A percentile compares a stretch with the other conserved stretches of the same genome.
Conservation (phyloP, 2,888 invertebrate species). For the Sabatieria punctata region DNA sequence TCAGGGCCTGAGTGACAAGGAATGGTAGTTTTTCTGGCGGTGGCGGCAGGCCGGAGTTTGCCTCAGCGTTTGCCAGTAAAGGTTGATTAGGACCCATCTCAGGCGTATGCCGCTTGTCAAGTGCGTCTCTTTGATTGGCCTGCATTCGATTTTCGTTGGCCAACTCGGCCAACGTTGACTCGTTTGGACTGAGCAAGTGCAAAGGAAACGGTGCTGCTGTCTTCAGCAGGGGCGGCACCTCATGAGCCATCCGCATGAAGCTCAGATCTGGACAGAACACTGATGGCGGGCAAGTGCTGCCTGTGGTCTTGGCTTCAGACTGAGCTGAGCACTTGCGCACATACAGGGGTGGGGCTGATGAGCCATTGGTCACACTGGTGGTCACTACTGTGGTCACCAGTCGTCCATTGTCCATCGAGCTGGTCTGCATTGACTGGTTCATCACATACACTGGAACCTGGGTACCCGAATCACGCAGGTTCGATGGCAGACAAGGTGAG, state of each 20-base stretch:
- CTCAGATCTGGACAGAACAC: neutral
- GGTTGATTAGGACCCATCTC: no score
- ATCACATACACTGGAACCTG: slow-evolving; percentile 21
- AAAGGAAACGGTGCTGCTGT: slow-evolving; percentile 6
- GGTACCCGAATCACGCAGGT: slow-evolving; percentile 10
- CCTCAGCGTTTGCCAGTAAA: no score
- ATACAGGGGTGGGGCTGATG: no score
- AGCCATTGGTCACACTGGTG: neutral
- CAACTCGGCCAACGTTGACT: neutral
- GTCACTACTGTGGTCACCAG: neutral
- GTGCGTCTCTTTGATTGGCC: no score
- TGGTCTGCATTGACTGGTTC: slow-evolving; percentile 21
- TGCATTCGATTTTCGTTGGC: no score
- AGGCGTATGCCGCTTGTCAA: no score
- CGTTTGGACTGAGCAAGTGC: no score
- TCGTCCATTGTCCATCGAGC: neutral
- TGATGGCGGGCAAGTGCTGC: no score
- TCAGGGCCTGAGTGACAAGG: no score
- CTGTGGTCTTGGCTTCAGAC: neutral
- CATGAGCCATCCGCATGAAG: slow-evolving; percentile 5
- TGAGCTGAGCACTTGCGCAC: no score
- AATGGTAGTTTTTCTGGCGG: no score
- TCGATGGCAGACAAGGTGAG: neutral
- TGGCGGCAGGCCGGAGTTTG: neutral
- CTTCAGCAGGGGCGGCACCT: slow-evolving; percentile 5